Percentiles rank a stretch among this genome's conserved stretches.
These are phyloP conservation scores for Eupeodes luniger DNA, from an alignment of 2,888 invertebrate genomes.

Conservation along the genomic window DNA sequence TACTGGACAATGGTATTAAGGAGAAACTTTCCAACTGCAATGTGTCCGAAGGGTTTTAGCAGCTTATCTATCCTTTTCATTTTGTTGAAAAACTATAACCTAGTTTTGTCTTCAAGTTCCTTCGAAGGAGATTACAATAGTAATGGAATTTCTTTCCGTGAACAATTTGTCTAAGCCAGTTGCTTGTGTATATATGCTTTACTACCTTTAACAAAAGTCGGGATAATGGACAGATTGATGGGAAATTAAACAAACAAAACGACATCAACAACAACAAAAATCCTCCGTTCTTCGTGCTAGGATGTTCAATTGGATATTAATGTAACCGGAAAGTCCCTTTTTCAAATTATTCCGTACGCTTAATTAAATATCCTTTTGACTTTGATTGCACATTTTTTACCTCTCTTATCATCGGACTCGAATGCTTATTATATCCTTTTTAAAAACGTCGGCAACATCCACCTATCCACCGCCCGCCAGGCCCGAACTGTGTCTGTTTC, in stretches of 20 bases:
- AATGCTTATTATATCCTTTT: slow-evolving; percentile 43
- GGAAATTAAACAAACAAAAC: slow-evolving; percentile 1
- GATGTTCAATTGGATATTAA: slow-evolving; percentile 51
- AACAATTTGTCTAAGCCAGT: slow-evolving; percentile 9
- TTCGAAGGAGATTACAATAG: slow-evolving; percentile 61
- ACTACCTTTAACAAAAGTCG: not conserved
- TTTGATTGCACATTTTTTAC: slow-evolving; percentile 41
- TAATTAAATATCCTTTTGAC: slow-evolving; percentile 70
- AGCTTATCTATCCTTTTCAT: slow-evolving; percentile 40
- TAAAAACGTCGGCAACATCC: not conserved
- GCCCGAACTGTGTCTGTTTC: not conserved
- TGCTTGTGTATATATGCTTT: not conserved
- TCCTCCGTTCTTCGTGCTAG: not conserved
- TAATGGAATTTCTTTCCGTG: slow-evolving; percentile 57
- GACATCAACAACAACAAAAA: not conserved
- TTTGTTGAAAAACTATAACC: slow-evolving; percentile 32
- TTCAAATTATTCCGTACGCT: slow-evolving; percentile 62
- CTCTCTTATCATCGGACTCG: slow-evolving; percentile 19
- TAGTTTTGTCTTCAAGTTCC: slow-evolving; percentile 53
- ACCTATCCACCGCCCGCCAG: too few species aligned
- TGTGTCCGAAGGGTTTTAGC: slow-evolving; percentile 63
- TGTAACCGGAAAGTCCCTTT: slow-evolving; percentile 46
- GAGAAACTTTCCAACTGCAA: slow-evolving; percentile 56
- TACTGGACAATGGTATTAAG: slow-evolving; percentile 56
- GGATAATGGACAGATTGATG: slow-evolving; percentile 42